Evolutionary conservation across 2,113 vertebrate genomes (phyloP), one percentile per base, ranked within the genome.

Genomic region (Hiodon tergisus): DNA sequence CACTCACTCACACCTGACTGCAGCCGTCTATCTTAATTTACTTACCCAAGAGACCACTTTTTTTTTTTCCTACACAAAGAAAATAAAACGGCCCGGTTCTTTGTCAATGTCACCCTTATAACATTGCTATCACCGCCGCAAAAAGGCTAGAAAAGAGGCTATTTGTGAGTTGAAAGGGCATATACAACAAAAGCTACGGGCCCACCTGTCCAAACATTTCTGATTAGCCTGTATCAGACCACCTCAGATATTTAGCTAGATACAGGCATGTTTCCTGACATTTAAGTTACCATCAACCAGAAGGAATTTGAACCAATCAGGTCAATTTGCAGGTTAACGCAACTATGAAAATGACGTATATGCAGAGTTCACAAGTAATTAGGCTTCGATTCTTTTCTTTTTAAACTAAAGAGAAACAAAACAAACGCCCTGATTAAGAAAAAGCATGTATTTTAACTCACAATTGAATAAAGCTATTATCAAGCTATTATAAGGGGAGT

Each of bases 401-500:
- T 59, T 9, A 14, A 9, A 11, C 9, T 5, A 46, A 46, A 7
- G 60, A 72, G 60, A 13, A 73, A 7, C 51, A 51, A 65, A 50
- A 48, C 58, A 46, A 72, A 59, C 60, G 14, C n/a, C 50, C 16
- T 46, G 3, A 47, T n/a, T 54, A 48, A 52, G 48, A 61, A 48
- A 54, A 55, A 11, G 47, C 46, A 48, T 50, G n/a, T 11, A 65
- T 74, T 55, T 46, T 5, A 63, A 52, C 6, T 62, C 46, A 76
- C 69, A 59, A 58, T 5, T 51, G 4, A 74, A 63, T 66, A 72
- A 72, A 3, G 73, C 60, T 74, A 72, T 75, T 75, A 78, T 75
- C 75, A 75, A 3, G 73, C 60, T 74, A 72, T 75, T 75, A 78
- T 75, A 78, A 75, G 60, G 77, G 77, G 73, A 71, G 77, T 78